Percentiles rank a stretch among this genome's conserved stretches.
These are phyloP conservation scores for Phenacoccus solenopsis DNA, from an alignment of 1,140 invertebrate genomes.

Conservation along the genomic window DNA sequence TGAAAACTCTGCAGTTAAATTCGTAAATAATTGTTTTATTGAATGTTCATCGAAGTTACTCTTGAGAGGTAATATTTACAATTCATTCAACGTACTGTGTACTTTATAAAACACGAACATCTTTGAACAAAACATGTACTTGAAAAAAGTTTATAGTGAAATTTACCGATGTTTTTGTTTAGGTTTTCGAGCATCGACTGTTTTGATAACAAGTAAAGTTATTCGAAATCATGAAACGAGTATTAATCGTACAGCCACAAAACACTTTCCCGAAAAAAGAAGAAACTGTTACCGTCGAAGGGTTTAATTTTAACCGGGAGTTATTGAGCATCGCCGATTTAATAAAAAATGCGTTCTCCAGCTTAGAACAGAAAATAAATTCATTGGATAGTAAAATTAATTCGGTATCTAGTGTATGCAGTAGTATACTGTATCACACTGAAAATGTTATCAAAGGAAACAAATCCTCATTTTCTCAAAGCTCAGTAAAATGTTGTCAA, in stretches of 20 bases:
- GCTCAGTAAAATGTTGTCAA: not conserved
- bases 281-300: not conserved
- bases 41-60: no score
- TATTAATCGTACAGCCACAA: not conserved
- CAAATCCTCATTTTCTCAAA: not conserved
- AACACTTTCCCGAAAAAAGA: not conserved
- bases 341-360: not conserved
- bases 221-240: not conserved
- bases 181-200: no score
- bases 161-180: no score
- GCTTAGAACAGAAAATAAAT: slow-evolving; percentile 1
- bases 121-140: no score
- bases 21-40: no score
- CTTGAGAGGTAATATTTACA: no score
- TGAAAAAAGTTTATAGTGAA: no score
- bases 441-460: slow-evolving; percentile 8
- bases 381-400: slow-evolving; percentile 5
- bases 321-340: not conserved
- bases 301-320: not conserved
- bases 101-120: no score
- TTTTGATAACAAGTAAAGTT: no score
- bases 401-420: not conserved
- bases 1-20: no score
- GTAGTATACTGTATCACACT: not conserved
- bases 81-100: no score